Conservation (phyloP, 2,797 vertebrate genomes). For the Todus mexicanus region DNA sequence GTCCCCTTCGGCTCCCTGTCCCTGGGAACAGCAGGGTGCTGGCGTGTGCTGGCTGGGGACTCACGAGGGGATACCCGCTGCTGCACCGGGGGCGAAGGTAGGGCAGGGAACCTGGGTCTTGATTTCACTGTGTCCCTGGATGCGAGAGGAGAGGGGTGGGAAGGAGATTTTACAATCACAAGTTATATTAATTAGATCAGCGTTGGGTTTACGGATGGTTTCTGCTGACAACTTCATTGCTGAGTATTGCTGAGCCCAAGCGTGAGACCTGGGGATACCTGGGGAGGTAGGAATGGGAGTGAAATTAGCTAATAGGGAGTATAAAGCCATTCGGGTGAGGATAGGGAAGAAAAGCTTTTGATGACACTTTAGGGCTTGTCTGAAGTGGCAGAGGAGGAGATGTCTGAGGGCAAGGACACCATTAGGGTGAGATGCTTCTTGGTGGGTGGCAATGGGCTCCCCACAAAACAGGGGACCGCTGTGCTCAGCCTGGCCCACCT, state of each 20-base stretch:
- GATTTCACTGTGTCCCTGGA: background rate
- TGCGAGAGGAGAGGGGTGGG: background rate
- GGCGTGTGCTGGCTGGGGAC: background rate
- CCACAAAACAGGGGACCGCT: fast-evolving
- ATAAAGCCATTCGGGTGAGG: background rate
- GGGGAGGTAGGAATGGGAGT: background rate
- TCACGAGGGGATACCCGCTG: fast-evolving
- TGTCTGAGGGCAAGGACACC: background rate
- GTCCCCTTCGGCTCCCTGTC: background rate
- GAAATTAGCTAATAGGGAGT: background rate
- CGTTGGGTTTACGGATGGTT: background rate
- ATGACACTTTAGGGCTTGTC: background rate
- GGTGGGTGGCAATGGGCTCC: background rate
- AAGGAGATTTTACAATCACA: background rate
- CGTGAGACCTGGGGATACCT: background rate
- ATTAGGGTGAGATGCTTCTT: background rate
- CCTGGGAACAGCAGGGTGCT: background rate
- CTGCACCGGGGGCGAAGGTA: background rate
- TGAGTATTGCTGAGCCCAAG: background rate
- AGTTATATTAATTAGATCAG: background rate
- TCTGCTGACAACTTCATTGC: background rate
- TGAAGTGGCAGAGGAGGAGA: background rate
- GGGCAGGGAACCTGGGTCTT: background rate
- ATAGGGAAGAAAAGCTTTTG: background rate
- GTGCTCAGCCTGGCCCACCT: background rate